Percentiles rank a stretch among this genome's conserved stretches.
phyloP scores from a whole-genome alignment of 2,888 invertebrate species.

The Coelopa pilipes region DNA sequence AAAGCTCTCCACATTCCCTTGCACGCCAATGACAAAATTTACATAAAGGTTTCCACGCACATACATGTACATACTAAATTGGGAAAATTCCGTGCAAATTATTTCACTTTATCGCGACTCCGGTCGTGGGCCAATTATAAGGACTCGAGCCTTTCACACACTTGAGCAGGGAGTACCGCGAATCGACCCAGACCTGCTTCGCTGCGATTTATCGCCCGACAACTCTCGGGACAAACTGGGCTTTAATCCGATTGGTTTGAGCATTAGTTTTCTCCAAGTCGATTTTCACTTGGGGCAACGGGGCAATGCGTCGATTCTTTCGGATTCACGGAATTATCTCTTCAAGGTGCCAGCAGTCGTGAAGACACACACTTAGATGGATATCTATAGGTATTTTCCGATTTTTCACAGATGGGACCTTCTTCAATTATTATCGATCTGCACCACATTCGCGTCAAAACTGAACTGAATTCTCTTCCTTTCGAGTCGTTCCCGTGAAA shows the following conservation, averaged over 20 bases:
- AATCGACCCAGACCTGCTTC: too few relatives aligned
- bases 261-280: neutral
- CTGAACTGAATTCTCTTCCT: constrained; percentile 58
- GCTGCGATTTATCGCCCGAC: too few relatives aligned
- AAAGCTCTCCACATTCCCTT: constrained; percentile 39
- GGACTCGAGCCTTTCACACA: neutral
- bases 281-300: neutral
- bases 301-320: neutral
- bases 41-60: constrained; percentile 51
- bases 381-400: constrained; percentile 20
- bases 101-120: too few relatives aligned
- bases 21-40: constrained; percentile 52
- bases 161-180: too few relatives aligned
- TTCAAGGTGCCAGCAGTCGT: neutral
- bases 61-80: constrained; percentile 64
- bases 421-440: constrained; percentile 56
- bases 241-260: neutral
- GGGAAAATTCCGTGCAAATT: constrained; percentile 5
- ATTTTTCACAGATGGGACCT: constrained; percentile 35
- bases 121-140: too few relatives aligned
- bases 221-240: too few relatives aligned
- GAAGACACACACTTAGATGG: constrained; percentile 1
- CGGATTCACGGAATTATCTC: neutral
- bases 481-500: constrained; percentile 17
- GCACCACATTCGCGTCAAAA: constrained; percentile 67